phyloP scores from a whole-genome alignment of 2,888 invertebrate genomes.

The Liodrosophila aerea region DNA sequence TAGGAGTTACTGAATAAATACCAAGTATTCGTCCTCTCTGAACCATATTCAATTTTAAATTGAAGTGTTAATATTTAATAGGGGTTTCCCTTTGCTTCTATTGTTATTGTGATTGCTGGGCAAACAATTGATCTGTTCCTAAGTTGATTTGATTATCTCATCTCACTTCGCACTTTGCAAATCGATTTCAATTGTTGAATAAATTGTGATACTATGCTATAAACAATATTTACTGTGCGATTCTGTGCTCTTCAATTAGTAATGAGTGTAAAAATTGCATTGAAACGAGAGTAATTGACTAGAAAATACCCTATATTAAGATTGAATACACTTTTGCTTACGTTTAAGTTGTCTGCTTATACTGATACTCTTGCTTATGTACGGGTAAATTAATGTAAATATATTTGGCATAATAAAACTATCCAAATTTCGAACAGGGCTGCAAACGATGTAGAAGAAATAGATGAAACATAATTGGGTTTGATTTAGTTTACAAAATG shows the following conservation, averaged over 20 bases:
- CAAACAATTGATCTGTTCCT: constrained; percentile 10
- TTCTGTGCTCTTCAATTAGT: constrained; percentile 13
- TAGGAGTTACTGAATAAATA: constrained; percentile 23
- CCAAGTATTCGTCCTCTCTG: not conserved
- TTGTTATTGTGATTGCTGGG: constrained; percentile 9
- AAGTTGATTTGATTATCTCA: constrained; percentile 43
- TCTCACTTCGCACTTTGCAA: constrained; percentile 39
- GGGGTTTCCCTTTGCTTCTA: not conserved
- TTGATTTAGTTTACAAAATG: too few species aligned
- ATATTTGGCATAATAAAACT: not conserved
- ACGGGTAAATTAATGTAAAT: not conserved
- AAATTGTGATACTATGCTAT: constrained; percentile 12
- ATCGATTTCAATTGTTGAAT: constrained; percentile 51
- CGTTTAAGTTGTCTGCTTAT: not conserved
- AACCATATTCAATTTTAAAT: constrained; percentile 15
- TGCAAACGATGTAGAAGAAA: too few species aligned
- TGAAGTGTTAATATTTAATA: constrained; percentile 18
- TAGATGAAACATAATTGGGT: too few species aligned
- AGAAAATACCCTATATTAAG: constrained; percentile 3
- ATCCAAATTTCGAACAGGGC: not conserved
- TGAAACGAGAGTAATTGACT: not conserved
- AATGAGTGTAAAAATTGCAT: constrained; percentile 1
- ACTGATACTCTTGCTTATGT: too few species aligned
- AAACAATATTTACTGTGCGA: constrained; percentile 9
- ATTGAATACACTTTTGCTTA: not conserved